Conservation (phyloP, 2,888 invertebrate genomes). For the Pteria penguin region DNA sequence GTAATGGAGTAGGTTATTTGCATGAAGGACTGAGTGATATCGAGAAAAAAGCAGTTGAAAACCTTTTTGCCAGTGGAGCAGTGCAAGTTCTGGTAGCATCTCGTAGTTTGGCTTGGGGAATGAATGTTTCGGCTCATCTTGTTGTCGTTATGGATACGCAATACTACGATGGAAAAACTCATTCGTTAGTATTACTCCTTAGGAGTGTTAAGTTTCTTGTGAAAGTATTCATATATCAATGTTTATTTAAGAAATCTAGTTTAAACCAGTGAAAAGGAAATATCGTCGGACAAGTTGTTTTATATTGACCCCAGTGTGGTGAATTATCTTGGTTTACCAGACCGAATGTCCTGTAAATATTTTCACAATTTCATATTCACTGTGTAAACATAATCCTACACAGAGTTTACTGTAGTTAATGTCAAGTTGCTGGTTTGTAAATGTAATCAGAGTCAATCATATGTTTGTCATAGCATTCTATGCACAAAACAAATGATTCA, state of each 20-base stretch:
- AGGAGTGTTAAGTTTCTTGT: not conserved
- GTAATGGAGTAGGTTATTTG: constrained; percentile 97
- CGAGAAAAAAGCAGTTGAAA: constrained; percentile 94
- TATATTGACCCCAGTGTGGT: not conserved
- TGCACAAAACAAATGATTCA: too few species aligned
- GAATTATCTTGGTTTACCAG: too few species aligned
- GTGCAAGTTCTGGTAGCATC: constrained; percentile 94
- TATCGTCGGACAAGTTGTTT: not conserved
- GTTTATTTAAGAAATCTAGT: not conserved
- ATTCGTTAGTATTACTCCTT: constrained; percentile 66
- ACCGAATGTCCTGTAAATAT: too few species aligned
- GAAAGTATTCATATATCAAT: not conserved
- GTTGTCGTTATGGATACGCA: constrained; percentile 98
- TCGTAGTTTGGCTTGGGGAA: constrained; percentile 94
- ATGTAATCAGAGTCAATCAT: too few species aligned
- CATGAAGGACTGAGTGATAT: constrained; percentile 94
- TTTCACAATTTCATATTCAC: too few species aligned
- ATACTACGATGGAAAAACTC: constrained; percentile 88
- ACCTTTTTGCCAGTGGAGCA: constrained; percentile 95
- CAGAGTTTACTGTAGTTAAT: too few species aligned
- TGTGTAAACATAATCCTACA: too few species aligned
- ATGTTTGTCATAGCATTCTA: too few species aligned
- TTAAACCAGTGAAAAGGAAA: not conserved
- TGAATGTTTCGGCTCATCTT: constrained; percentile 93
- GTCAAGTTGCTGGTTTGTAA: too few species aligned